A percentile compares a stretch with the other conserved stretches of the same genome.
phyloP scores from a whole-genome alignment of 2,113 vertebrate genomes.

The Pavo muticus region DNA sequence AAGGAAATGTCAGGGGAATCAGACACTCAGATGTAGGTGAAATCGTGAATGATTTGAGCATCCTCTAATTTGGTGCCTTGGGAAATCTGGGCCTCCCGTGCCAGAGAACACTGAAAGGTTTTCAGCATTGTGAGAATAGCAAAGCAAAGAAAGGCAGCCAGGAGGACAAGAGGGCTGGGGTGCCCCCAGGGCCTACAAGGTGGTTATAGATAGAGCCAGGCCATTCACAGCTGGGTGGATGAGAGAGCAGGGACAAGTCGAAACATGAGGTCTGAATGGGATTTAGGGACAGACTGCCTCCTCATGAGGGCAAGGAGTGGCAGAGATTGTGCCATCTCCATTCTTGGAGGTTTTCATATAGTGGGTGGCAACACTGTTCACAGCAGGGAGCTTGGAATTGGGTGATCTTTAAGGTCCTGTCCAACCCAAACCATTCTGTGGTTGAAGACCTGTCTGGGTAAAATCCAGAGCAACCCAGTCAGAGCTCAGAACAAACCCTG shows the following conservation, averaged over 20 bases:
- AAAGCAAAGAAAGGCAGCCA: not conserved
- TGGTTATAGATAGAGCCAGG: not conserved
- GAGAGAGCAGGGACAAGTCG: not conserved
- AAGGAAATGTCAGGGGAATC: not conserved
- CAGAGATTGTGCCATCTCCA: not conserved
- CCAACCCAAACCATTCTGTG: no score
- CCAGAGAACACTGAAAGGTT: not conserved
- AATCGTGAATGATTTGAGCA: not conserved
- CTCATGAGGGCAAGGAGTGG: not conserved
- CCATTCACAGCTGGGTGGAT: not conserved
- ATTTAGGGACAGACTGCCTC: not conserved
- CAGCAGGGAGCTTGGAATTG: no score
- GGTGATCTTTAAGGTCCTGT: no score
- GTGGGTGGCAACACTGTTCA: no score
- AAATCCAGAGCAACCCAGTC: not conserved
- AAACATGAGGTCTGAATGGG: accelerated
- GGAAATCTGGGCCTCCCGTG: not conserved
- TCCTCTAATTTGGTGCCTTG: not conserved
- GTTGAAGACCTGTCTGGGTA: not conserved
- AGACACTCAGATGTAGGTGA: accelerated
- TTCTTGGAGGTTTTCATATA: not conserved
- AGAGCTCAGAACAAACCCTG: not conserved
- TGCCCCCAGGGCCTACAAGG: accelerated
- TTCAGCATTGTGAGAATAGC: not conserved
- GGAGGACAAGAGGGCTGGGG: not conserved